Base-by-base conservation (phyloP, 1,140 invertebrate species). In the Formica exsecta region DNA sequence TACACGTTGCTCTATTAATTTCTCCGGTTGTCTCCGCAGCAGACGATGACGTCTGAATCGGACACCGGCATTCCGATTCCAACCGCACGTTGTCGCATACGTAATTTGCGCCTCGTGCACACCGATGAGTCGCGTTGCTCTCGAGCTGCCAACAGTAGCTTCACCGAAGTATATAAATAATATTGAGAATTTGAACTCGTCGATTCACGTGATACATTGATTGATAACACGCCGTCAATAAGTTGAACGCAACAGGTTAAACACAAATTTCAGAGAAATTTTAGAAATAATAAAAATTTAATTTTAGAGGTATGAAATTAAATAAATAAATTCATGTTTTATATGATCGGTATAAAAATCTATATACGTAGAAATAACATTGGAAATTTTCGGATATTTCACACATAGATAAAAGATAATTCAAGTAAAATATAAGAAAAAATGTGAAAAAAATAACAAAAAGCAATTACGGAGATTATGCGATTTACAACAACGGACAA, bases 121-220 rank as follows among this genome's bases (percentile, higher is more conserved):
- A 29, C 79, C 54, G 66, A 81, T 73, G 79, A 61, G 66, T 44
- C 79, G 79, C 79, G 65, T 74, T 25, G 54, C 54, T 74, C 57
- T 36, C 54, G 38, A 62, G 38, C 41, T 80, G 86, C 57, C 41
- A 54, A 19, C 48, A 19, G 62, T 22, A 54, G 62, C 48, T 57
- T 68, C 54, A 38, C 77, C 38, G 61, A 41, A 22, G 29, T 68
- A 66, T 73, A 66, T 83, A 90, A 92, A 92, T 91, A 91, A 90
- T 87, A 85, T 86, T 66, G 70, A 66, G 62, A 76, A 25, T 41
- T 13, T 74, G 22, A 38, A 81, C 51, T 44, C n/a, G 25, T 38
- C 54, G 25, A 7, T 36, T 73, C 38, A 13, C 68, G 19, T 22
- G n/a, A 29, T 62, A 25, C 68, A 62, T 74, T 48, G 68, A 83